Evolutionary conservation across 2,888 invertebrate species (phyloP), one percentile per base, ranked within the genome.

Genomic region (Andrena bicolor): DNA sequence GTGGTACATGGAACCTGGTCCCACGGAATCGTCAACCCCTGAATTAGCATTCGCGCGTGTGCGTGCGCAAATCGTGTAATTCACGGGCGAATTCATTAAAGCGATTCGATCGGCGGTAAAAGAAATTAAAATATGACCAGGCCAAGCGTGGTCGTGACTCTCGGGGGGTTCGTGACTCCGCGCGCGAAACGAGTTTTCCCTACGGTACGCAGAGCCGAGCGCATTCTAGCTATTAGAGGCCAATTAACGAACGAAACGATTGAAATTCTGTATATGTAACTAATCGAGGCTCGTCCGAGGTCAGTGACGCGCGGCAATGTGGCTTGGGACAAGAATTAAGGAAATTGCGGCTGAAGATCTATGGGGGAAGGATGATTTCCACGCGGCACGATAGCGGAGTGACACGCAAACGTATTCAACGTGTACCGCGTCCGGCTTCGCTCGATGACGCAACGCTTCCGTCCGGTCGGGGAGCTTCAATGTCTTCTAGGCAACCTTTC

Each of bases 371-470:
- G 28, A 77, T 75, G 35, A 83, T 77, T 76, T 32, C 23, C 53
- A 73, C 56, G 49, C 16, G 61, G 48, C 58, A 63, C 61, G 66
- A 73, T 73, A 69, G 58, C 26, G 28, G n/a, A 8, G 53, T 61
- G 23, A 68, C 63, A 73, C 74, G 77, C 82, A 64, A 82, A 70
- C 64, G 83, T 82, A 86, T 86, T 86, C 80, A 76, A 58, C 66
- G 73, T 76, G 73, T 71, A 61, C 28, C 53, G 56, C 80, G 74
- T 84, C 84, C 84, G 82, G 76, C 65, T 68, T 68, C 41, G 26
- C 10, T 16, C 49, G 64, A 53, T 79, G 86, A 84, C 82, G 71
- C 76, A 81, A 76, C 28, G n/a, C 78, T 88, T 88, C 86, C 86
- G 80, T 82, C 75, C 82, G 77, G 73, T 68, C 28, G 7, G 30